Base-by-base conservation (phyloP, 2,888 invertebrate genomes). In the Athrips mouffetella region DNA sequence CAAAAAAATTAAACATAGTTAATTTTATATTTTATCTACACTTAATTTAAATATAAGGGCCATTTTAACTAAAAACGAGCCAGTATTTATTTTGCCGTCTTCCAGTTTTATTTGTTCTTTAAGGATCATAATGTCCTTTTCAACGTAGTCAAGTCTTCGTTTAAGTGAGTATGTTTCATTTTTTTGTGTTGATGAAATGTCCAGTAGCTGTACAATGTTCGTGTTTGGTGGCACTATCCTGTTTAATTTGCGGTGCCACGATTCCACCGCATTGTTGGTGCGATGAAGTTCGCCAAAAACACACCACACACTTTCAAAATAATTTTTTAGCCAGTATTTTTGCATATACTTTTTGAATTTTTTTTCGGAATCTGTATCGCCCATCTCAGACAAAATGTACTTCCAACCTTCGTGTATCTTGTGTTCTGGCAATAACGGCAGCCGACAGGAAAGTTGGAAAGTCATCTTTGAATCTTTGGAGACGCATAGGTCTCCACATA, bases 321-420 rank as follows among this genome's bases (percentile, higher is more conserved):
- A 20, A n/a, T 35, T 41, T 41, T 48, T 31, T 27, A 48, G 21
- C 47, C 47, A 48, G 40, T 40, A 31, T 18, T 31, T 30, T 21
- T 40, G 40, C 23, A 47, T 40, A 31, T 48, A 41, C 15, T 41
- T 48, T 13, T 25, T 48, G 31, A 41, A 37, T 29, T 29, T 29
- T 10, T 29, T 45, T 45, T 45, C 45, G 45, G 33, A 15, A 33
- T 31, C 33, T 33, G 33, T 33, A 35, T 27, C 29, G n/a, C 29
- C 29, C 10, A 29, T 29, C 29, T 29, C 29, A 10, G 4, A 7
- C n/a, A 29, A 7, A 45, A 25, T 45, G 35, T 29, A 49, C 37
- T 44, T 49, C 45, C 48, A 49, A 37, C 48, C 48, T 18, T 49
- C 48, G 35, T 29, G 37, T 44, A 48, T 27, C 35, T 42, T 42